Evolutionary conservation across 1,140 invertebrate species (phyloP), one percentile per base, ranked within the genome.

Genomic region (Lithobius niger): DNA sequence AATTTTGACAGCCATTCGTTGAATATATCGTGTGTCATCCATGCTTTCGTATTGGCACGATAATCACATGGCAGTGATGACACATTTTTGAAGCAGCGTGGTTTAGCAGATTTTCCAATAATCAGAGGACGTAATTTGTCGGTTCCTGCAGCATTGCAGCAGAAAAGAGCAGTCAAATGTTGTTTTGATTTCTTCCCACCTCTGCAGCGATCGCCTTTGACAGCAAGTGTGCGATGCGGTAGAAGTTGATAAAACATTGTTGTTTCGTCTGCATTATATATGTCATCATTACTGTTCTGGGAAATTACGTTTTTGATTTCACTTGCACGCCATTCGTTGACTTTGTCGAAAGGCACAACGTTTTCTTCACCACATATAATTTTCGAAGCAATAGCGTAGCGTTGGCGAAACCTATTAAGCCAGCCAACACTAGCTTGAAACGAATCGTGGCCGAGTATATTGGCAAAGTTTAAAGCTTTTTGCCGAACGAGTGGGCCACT

Each of bases 171-270:
- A 16, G 62, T 63, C 2, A 65, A 3, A 26, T 47, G 3, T 21
- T 61, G 58, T 51, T 65, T 66, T 4, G 53, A 57, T 42, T 55
- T 56, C 43, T 62, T 65, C 19, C 56, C 58, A n/a, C 61, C 59
- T 42, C 57, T 57, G 21, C 52, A 60, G 2, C 45, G 21, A 21
- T 57, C 57, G 3, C 60, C 59, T 55, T 58, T 62, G 18, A 55
- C 22, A 27, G n/a, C 19, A 18, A 63, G 47, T 10, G 63, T 60
- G 25, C 60, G 59, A 42, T 64, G 55, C 2, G 60, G 62, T 26
- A 63, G 19, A 2, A 21, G 1, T 16, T 50, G 47, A 21, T 50
- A 64, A 50, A 62, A 65, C 1, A 66, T 28, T 1, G 54, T 61
- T 48, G 48, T 61, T 27, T 62, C 57, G 28, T 62, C 55, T 21